Evolutionary conservation across 2,888 invertebrate species (phyloP).

Genomic region (Pilophorus perplexus): DNA sequence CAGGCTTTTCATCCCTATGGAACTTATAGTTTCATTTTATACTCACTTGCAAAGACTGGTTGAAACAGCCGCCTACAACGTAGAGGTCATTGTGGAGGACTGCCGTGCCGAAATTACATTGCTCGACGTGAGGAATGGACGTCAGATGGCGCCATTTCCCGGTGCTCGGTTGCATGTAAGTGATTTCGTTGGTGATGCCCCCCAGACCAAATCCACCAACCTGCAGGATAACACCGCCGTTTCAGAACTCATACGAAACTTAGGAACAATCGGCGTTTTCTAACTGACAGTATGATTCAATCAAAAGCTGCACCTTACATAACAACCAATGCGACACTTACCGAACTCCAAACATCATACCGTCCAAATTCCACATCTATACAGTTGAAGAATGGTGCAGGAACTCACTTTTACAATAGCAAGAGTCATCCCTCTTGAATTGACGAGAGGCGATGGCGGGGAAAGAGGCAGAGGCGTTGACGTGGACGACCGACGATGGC

Average conservation of each 20-base stretch:
- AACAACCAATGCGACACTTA: too few species aligned
- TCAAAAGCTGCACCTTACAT: too few species aligned
- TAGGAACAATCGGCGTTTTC: not conserved
- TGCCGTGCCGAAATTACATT: slow-evolving; percentile 69
- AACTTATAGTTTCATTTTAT: not conserved
- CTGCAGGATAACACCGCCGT: slow-evolving; percentile 26
- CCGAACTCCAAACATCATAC: too few species aligned
- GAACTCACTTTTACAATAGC: slow-evolving; percentile 60
- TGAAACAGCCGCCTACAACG: slow-evolving; percentile 70
- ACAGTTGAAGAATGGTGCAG: too few species aligned
- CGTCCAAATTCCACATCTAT: too few species aligned
- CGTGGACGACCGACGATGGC: slow-evolving; percentile 47
- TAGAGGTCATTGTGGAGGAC: slow-evolving; percentile 67
- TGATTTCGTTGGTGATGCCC: slow-evolving; percentile 67
- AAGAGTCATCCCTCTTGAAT: slow-evolving; percentile 66
- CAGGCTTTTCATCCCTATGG: not conserved
- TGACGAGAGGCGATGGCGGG: slow-evolving; percentile 54
- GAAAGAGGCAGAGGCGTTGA: slow-evolving; percentile 23
- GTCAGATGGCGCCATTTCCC: slow-evolving; percentile 65
- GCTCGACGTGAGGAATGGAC: slow-evolving; percentile 69
- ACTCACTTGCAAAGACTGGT: slow-evolving; percentile 60
- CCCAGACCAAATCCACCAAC: slow-evolving; percentile 66
- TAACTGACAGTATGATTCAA: too few species aligned
- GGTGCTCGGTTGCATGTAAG: slow-evolving; percentile 60
- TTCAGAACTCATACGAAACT: not conserved